These are phyloP conservation scores for Colletes collaris DNA, from an alignment of 2,888 invertebrate genomes.

Conservation along the genomic window DNA sequence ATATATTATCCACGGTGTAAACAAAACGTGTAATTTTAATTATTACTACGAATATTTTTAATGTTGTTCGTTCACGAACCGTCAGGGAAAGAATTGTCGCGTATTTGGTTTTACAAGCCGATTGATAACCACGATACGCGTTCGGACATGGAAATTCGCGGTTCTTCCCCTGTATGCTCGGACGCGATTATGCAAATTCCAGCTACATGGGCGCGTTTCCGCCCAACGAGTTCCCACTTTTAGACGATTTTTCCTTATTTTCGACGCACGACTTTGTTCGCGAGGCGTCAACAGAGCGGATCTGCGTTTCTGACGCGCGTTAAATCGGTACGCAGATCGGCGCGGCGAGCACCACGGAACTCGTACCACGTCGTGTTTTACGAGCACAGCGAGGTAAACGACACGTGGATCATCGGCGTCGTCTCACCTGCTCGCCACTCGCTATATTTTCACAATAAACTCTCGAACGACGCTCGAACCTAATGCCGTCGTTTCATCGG, in stretches of 20 bases:
- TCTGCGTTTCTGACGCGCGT: not conserved
- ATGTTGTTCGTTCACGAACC: too few species aligned
- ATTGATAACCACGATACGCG: conserved; percentile 35
- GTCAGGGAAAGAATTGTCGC: not conserved
- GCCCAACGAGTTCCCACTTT: conserved; percentile 29
- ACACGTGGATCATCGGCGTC: conserved; percentile 36
- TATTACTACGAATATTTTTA: too few species aligned
- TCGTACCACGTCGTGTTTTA: conserved; percentile 14
- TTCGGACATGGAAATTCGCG: conserved; percentile 18
- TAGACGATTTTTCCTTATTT: conserved; percentile 9
- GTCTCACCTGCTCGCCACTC: conserved; percentile 66
- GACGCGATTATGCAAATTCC: conserved; percentile 39
- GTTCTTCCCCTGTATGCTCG: not conserved
- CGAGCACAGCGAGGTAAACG: conserved; percentile 28
- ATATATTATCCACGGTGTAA: too few species aligned
- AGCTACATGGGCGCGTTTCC: conserved; percentile 19
- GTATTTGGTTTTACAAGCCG: conserved; percentile 13
- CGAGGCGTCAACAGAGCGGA: not conserved
- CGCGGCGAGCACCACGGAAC: not conserved
- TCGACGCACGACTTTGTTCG: not conserved
- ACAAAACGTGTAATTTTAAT: too few species aligned
- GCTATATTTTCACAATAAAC: conserved; percentile 72
- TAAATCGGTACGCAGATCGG: too few species aligned
- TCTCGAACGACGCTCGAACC: conserved; percentile 56
- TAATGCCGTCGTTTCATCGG: conserved; percentile 56